A percentile compares a stretch with the other conserved stretches of the same genome.
phyloP scores from a whole-genome alignment of 2,797 vertebrate genomes.

The Enteromius afrohamiltoni region DNA sequence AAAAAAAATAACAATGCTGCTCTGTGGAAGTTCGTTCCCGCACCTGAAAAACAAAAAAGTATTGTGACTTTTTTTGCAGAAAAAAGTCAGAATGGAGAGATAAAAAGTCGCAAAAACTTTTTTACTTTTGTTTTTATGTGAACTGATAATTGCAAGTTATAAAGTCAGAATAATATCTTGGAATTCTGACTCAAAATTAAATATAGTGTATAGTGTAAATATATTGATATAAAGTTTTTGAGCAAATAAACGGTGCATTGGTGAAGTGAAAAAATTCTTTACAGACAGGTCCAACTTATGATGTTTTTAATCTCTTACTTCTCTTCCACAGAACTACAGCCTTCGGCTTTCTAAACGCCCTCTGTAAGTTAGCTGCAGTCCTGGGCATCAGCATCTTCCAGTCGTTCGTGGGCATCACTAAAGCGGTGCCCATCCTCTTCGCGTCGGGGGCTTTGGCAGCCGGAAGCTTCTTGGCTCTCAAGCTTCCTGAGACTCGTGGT shows the following conservation, averaged over 20 bases:
- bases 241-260: neutral
- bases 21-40: too few relatives aligned
- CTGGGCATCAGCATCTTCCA: conserved; percentile 98
- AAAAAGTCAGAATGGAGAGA: too few relatives aligned
- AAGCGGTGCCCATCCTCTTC: conserved; percentile 93
- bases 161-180: too few relatives aligned
- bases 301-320: neutral
- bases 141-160: too few relatives aligned
- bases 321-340: conserved; percentile 85
- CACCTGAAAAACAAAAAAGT: too few relatives aligned
- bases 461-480: conserved; percentile 92
- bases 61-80: too few relatives aligned
- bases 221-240: too few relatives aligned
- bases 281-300: neutral
- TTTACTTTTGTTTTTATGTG: too few relatives aligned
- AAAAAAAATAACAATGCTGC: too few relatives aligned
- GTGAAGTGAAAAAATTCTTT: neutral
- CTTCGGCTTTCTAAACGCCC: conserved; percentile 94
- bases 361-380: conserved; percentile 93
- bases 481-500: conserved; percentile 92
- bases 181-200: too few relatives aligned
- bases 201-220: too few relatives aligned
- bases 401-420: conserved; percentile 96
- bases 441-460: conserved; percentile 89
- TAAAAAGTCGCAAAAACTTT: too few relatives aligned